Base-by-base conservation (phyloP, 2,888 invertebrate species). In the Athalia circularis region DNA sequence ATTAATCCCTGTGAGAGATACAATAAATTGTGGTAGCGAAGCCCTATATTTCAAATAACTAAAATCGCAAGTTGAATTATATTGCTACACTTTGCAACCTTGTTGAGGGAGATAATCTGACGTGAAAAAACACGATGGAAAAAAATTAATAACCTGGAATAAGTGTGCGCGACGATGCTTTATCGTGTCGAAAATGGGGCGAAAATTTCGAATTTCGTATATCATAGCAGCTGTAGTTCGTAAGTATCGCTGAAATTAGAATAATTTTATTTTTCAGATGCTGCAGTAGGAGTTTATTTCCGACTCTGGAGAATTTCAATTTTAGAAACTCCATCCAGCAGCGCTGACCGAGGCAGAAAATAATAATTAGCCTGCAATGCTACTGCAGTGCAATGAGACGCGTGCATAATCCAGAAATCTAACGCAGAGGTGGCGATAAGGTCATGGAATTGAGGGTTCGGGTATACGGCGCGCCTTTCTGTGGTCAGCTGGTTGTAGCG, bases 1-100 rank as follows among this genome's bases (percentile, higher is more conserved):
- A 72, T 72, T 72, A 72, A 72, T 72, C 72, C 45, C 72, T 3
- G 57, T 13, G n/a, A 59, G 59, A 72, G 57, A 59, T n/a, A 13
- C 13, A 57, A 4, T 3, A 59, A 72, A 72, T 45, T 59, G 6
- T 13, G 72, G 59, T 3, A 45, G 59, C 47, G 59, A 47, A 47
- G 57, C 59, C 59, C 45, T 72, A 72, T 72, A 72, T 72, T 59
- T 47, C 13, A 59, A 59, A 72, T 47, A 59, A 54, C 9, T 54
- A 54, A 11, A 54, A n/a, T 7, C 52, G 54, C 54, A 0, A 29
- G 29, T 29, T 29, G 2, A 29, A 29, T 29, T 29, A 29, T 29
- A n/a, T n/a, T n/a, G 29, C 29, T 29, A 29, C 29, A 29, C 29
- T 29, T 29, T 5, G 9, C 1, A n/a, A n/a, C 54, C 9, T 11